These are phyloP conservation scores for Hydractinia echinata DNA, from an alignment of 30 jellyfish, hydroid and myxozoan species.

Conservation along the genomic window DNA sequence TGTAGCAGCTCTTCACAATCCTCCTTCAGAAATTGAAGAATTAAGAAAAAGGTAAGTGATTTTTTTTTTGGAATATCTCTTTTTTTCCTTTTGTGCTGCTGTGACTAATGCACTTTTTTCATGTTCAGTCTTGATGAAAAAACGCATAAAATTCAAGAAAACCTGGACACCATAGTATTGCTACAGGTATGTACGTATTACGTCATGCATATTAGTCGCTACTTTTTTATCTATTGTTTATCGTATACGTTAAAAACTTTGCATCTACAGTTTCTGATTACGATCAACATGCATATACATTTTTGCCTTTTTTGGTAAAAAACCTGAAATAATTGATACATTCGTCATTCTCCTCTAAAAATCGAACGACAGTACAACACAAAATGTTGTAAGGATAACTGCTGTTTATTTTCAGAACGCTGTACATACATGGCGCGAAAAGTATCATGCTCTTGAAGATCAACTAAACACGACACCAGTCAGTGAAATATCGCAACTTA, in stretches of 20 bases:
- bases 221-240: too few species aligned
- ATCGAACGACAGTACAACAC: too few species aligned
- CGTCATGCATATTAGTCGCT: too few species aligned
- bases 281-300: too few species aligned
- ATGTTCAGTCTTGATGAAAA: background rate
- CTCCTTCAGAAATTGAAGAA: background rate
- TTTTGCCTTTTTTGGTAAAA: too few species aligned
- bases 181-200: background rate
- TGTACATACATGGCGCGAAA: background rate
- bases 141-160: background rate
- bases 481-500: too few species aligned
- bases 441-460: background rate
- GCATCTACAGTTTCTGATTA: too few species aligned
- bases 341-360: too few species aligned
- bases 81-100: background rate
- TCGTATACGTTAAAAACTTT: too few species aligned
- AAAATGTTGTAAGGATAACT: too few species aligned
- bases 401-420: background rate
- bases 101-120: too few species aligned
- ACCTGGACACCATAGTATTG: background rate
- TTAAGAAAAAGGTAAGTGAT: background rate
- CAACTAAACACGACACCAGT: background rate
- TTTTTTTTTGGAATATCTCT: background rate
- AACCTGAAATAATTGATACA: too few species aligned
- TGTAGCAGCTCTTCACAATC: background rate